Base-by-base conservation (phyloP, 92 coral and sea anemone species). In the Zoanthus sociatus region DNA sequence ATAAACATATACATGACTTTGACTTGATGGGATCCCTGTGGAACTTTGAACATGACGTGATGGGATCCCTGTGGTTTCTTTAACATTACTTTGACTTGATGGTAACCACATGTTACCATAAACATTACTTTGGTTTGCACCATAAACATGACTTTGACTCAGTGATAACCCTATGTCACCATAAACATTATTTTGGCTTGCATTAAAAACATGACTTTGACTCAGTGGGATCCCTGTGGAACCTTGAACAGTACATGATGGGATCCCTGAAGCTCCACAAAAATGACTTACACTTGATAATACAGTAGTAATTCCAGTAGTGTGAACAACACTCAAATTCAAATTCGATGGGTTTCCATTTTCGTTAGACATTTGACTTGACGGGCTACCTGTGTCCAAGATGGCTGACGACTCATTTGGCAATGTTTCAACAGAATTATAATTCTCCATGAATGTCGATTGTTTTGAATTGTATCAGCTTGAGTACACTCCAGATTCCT, bases 101-200 rank as follows among this genome's bases (percentile, higher is more conserved):
- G 73, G 15, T 68, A 68, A 68, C 73, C 73, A 21, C 45, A 68
- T 68, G 73, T 3, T 13, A 68, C 33, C 71, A 66, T 66, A 66
- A 66, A 66, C 71, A 66, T 66, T 66, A 66, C 71, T 66, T 66
- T 66, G 71, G 71, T 33, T 66, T 66, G 71, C 20, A 66, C 73
- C 21, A 68, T 17, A 64, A 21, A 21, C 55, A 50, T 50, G 54
- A 50, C 54, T 50, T 50, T 50, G 54, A 68, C 73, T 68, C 33
- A 20, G 33, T 68, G 73, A 15, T 68, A 68, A 20, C 42, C 73
- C 31, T 13, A 68, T 68, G 73, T 20, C 10, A 68, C 73, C 73
- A 50, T 50, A 50, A 50, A 11, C 26, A 26, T 26, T 26, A 26
- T 26, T 26, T 26, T 26, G 53, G 73, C 73, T 68, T 68, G 73